Percentiles rank a stretch among this genome's conserved stretches.
These are phyloP conservation scores for Heliocidaris tuberculata DNA, from an alignment of 35 echinoderm and acorn worm species.

Conservation along the genomic window DNA sequence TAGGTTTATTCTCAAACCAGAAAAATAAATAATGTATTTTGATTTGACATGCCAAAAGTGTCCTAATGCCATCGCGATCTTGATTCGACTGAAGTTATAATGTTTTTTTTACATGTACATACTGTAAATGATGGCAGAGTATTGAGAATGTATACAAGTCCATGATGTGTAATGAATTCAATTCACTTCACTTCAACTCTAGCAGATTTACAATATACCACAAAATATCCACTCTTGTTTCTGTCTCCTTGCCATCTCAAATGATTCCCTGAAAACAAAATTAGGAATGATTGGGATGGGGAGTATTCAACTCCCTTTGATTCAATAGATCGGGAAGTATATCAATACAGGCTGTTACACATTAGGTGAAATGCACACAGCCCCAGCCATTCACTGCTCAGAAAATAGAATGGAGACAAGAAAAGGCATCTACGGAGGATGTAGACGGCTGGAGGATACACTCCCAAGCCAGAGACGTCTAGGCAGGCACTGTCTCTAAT, in stretches of 20 bases:
- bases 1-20: no score
- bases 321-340: neutral
- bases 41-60: no score
- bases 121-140: neutral
- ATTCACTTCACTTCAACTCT: neutral
- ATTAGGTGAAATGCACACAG: conserved; percentile 11
- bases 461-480: neutral
- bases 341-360: neutral
- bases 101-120: neutral
- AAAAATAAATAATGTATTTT: no score
- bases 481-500: neutral
- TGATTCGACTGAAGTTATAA: neutral
- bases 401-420: neutral
- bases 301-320: neutral
- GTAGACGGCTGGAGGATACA: neutral
- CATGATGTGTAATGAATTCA: neutral
- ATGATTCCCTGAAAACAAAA: neutral
- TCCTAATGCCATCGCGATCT: neutral
- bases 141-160: neutral
- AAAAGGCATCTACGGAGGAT: neutral
- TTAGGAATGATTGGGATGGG: conserved; percentile 3
- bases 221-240: neutral
- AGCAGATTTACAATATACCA: neutral
- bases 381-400: neutral
- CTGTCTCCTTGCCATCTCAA: neutral